Percentiles rank a stretch among this genome's conserved stretches.
Conservation (phyloP, 2,113 vertebrate genomes). For the Dipodomys spectabilis region DNA sequence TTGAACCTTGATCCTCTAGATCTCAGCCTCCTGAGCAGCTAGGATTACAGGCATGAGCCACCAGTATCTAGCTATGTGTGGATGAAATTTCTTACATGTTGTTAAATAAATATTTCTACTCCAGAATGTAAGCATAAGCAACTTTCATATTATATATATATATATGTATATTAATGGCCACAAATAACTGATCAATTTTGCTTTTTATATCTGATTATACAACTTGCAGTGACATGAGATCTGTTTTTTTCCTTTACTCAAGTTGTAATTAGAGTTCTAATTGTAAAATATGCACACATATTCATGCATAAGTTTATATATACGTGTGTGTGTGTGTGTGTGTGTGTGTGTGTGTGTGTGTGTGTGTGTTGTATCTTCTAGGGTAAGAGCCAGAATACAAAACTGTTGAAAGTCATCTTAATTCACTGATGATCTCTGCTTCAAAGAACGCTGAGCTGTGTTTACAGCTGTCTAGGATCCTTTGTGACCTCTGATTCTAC, state of each 20-base stretch:
- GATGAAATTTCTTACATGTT: conserved; percentile 57
- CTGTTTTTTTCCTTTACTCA: conserved; percentile 58
- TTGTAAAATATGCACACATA: background rate
- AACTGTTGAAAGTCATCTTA: background rate
- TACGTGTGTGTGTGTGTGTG: background rate
- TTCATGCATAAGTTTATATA: background rate
- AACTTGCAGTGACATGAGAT: background rate
- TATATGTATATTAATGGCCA: conserved; percentile 15
- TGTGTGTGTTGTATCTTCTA: background rate
- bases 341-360: too few relatives aligned
- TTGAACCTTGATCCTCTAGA: too few relatives aligned
- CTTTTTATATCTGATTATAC: conserved; percentile 49
- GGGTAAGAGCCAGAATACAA: background rate
- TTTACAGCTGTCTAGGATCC: background rate
- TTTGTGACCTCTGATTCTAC: too few relatives aligned
- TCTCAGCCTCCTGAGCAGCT: too few relatives aligned
- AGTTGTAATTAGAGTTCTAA: background rate
- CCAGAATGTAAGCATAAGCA: conserved; percentile 62
- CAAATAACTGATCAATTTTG: conserved; percentile 48
- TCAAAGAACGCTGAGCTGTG: background rate
- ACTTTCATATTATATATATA: conserved; percentile 62
- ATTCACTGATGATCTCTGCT: background rate
- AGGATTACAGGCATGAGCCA: too few relatives aligned
- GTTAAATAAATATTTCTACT: conserved; percentile 67
- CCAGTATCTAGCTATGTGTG: too few relatives aligned